Base-by-base conservation (phyloP, 2,888 invertebrate species). In the Doris montereyensis region DNA sequence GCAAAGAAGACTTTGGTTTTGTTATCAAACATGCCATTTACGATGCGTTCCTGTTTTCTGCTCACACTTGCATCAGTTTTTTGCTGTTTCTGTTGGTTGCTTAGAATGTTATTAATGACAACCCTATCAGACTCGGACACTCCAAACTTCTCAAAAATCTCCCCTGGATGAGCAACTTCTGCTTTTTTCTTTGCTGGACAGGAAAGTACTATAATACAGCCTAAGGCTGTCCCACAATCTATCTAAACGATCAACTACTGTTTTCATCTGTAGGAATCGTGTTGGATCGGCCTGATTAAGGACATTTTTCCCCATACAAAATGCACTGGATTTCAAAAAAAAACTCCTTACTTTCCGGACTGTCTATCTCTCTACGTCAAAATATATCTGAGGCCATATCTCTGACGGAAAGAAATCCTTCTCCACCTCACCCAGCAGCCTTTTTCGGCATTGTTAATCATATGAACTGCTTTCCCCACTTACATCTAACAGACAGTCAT, bases 401-500 rank as follows among this genome's bases (percentile, higher is more conserved):
- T 21, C 52, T 35, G 52, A 72, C 28, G 28, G n/a, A 52, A 41
- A 34, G 52, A 34, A 41, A 41, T 17, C 24, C 8, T 35, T 24
- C 52, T 41, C 52, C 52, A 41, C 5, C 52, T 5, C n/a, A 17
- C 35, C 17, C 13, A 35, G 60, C 24, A 57, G 60, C 28, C 60
- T 57, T 74, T 74, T 57, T 28, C 58, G 2, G 58, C 58, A 57
- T 73, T 73, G 26, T 52, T 73, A 1, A 73, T 21, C 73, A 52
- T 57, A 24, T 73, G 73, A 1, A 73, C 32, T 28, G 58, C 60
- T 21, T 24, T 74, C 74, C 28, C 74, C 74, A 74, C 74, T 58
- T 13, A 74, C 30, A 60, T 74, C 74, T 30, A 72, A 41, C 72
- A 72, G 28, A 24, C 5, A 30, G 10, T 21, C 21, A 13, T 72